Conservation (phyloP, 2,113 vertebrate species). For the Planiliza haematocheilus region DNA sequence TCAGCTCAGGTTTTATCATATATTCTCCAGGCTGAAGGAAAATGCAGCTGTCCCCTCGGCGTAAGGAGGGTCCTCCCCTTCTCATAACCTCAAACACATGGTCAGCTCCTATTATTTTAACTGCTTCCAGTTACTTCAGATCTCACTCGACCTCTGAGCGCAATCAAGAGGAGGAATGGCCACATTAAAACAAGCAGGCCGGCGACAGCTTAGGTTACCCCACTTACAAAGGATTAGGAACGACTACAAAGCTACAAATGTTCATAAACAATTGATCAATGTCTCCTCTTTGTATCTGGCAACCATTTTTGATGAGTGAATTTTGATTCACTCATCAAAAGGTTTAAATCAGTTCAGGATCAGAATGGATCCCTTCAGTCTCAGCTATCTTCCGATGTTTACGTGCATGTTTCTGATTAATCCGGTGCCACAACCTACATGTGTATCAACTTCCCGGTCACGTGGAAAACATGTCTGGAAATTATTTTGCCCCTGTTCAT, state of each 20-base stretch:
- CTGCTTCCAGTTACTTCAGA: constrained; percentile 92
- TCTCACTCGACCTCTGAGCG: constrained; percentile 87
- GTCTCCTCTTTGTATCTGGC: background rate
- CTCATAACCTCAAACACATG: constrained; percentile 85
- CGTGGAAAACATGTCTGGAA: constrained; percentile 34
- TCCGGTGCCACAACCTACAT: background rate
- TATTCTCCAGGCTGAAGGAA: constrained; percentile 10
- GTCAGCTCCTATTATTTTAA: constrained; percentile 88
- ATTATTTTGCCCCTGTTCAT: constrained; percentile 43
- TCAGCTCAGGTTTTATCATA: background rate
- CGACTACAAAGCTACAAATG: background rate
- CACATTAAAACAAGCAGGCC: constrained; percentile 85
- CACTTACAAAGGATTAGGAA: constrained; percentile 75
- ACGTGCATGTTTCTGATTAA: background rate
- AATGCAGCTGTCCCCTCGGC: constrained; percentile 19
- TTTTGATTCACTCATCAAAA: too few relatives aligned
- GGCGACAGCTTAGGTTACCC: constrained; percentile 86
- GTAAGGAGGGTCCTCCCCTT: constrained; percentile 77
- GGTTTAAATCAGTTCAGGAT: too few relatives aligned
- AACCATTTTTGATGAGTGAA: background rate
- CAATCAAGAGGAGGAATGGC: constrained; percentile 85
- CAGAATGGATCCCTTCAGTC: too few relatives aligned
- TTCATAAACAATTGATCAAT: constrained; percentile 19
- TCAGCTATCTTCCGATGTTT: background rate
- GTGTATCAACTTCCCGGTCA: background rate